These are phyloP conservation scores for Sebastes diaconus DNA, from an alignment of 2,797 vertebrate species.

Conservation along the genomic window DNA sequence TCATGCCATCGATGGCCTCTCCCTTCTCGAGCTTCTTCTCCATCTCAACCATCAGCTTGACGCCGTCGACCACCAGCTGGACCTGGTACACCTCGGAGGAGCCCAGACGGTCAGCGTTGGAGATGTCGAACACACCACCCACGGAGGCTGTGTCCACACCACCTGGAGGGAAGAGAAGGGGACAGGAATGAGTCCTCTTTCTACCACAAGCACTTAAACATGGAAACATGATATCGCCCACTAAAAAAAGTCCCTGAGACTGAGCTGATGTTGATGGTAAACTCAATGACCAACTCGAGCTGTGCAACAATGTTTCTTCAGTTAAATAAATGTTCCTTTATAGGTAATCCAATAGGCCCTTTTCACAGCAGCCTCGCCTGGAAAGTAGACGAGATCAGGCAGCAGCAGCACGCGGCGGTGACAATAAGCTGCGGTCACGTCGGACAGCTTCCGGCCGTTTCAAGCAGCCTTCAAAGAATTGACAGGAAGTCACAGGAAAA, in stretches of 20 bases:
- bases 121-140: conserved; percentile 93
- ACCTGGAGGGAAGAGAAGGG: conserved; percentile 73
- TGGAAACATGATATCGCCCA: not conserved
- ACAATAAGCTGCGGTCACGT: too few species aligned
- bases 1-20: conserved; percentile 92
- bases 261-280: not conserved
- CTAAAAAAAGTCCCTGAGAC: not conserved
- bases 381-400: not conserved
- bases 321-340: not conserved
- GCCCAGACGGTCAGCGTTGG: conserved; percentile 95
- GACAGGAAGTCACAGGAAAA: too few species aligned
- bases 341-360: not conserved
- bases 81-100: conserved; percentile 95
- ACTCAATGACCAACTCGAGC: not conserved
- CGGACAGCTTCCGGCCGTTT: too few species aligned
- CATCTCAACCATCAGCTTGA: conserved; percentile 98
- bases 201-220: not conserved
- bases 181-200: not conserved
- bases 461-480: too few species aligned
- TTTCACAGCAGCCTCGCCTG: not conserved
- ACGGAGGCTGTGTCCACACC: conserved; percentile 96
- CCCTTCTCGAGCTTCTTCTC: conserved; percentile 98
- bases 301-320: not conserved
- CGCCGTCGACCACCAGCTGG: conserved; percentile 96
- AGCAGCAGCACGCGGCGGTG: too few species aligned